Base-by-base conservation (phyloP, 2,113 vertebrate species). In the Phoxinus phoxinus region DNA sequence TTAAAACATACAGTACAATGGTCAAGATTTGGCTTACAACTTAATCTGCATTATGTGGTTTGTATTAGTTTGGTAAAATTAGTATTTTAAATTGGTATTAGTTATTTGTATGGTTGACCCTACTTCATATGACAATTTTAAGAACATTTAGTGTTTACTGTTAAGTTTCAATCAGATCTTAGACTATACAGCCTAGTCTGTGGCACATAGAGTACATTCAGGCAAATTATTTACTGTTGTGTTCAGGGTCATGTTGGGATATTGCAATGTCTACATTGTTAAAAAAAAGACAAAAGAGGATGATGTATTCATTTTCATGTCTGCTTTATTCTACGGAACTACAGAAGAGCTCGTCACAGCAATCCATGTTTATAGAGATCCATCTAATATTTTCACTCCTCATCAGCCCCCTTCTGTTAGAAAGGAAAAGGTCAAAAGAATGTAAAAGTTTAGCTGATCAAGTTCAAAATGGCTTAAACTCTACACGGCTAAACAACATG, bases 241-340 rank as follows among this genome's bases (percentile, higher is more conserved):
- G n/a, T 37, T 11, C 3, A 53, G 73, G 46, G 27, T 27, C 73
- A 41, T 61, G 1, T 7, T 59, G 19, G 32, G 1, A 21, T 44
- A 21, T 27, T 19, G 58, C 2, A 81, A 11, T 81, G n/a, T 46
- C 1, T 46, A 2, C 11, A 37, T 11, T 13, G 32, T 80, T 30
- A 17, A 17, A 51, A 74, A 76, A 27, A 44, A 75, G 59, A 65
- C n/a, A 65, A 25, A 30, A 81, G 44, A 69, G 13, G 15, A n/a
- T n/a, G 44, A 67, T 1, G 9, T 21, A 32, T 69, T 67, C 15
- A 3, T 48, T 67, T 65, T 44, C 61, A 67, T 51, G 17, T 67
- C 19, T 81, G 17, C 17, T 81, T 81, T 81, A 69, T 81, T 81
- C 61, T 81, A 32, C 41, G 23, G 5, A 67, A 23, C 79, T 81